phyloP scores from a whole-genome alignment of 2,113 vertebrate species.

The Eolophus roseicapilla region DNA sequence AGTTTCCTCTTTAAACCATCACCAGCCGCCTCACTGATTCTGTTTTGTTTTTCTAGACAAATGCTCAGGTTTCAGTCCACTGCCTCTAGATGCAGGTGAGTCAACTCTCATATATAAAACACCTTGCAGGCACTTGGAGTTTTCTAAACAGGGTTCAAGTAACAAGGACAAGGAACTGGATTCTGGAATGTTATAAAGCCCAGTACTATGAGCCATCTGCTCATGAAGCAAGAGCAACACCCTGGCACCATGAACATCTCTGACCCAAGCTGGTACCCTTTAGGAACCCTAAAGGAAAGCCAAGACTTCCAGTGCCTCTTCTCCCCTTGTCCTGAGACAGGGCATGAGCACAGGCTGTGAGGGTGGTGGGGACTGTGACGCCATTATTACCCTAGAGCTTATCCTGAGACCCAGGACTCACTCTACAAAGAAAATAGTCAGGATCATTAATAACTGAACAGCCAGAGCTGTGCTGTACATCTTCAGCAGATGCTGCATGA shows the following conservation, averaged over 20 bases:
- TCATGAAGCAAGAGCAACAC: background rate
- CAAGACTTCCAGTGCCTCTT: background rate
- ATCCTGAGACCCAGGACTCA: background rate
- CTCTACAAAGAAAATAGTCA: background rate
- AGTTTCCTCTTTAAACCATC: background rate
- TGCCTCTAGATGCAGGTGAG: background rate
- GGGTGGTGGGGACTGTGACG: background rate
- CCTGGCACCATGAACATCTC: background rate
- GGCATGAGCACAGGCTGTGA: accelerated
- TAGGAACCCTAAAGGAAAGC: background rate
- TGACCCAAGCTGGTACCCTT: background rate
- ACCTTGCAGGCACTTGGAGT: background rate
- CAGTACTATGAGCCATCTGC: background rate
- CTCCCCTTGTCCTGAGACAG: background rate
- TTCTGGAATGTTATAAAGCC: background rate
- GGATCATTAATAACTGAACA: background rate
- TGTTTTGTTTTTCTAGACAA: background rate
- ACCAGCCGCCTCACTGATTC: background rate
- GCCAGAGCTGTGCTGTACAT: background rate
- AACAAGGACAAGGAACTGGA: background rate
- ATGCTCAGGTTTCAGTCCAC: background rate
- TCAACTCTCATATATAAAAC: background rate
- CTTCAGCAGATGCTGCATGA: background rate
- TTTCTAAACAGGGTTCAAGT: background rate
- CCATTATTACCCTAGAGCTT: background rate